Base-by-base conservation (phyloP, 2,888 invertebrate genomes). In the Hypsopygia costalis region DNA sequence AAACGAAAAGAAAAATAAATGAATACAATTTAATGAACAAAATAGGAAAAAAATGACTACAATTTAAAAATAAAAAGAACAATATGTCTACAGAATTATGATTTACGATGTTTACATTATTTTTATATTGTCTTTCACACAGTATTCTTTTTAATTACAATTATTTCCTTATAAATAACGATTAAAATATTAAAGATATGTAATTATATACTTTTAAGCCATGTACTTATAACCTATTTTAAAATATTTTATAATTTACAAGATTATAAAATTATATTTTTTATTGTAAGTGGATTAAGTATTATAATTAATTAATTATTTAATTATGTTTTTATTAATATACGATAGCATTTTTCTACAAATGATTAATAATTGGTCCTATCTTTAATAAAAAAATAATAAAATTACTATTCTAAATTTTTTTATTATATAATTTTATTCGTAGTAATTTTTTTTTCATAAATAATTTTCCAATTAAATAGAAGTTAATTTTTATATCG, bases 91-190 rank as follows among this genome's bases (percentile, higher is more conserved):
- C 30, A 25, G 39, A 42, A 41, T 35, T 27, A 34, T 40, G 43
- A 28, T 21, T 44, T 38, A 44, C 35, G 31, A 55, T 46, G 47
- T 47, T 58, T 61, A 16, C 4, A 4, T 16, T 16, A 16, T 3
- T 16, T n/a, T 49, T 51, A 63, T 81, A 81, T 79, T 81, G 80
- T 81, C 80, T 46, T 68, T 62, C 66, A 62, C 75, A 67, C 80
- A 81, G 76, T 58, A 56, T 58, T 56, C 54, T 54, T 44, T 51
- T 51, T 40, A 46, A 52, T 48, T 56, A 51, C 41, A 52, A 49
- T 46, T 51, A 45, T 25, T 53, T 47, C 3, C 2, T 16, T 16
- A 16, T 44, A 42, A 51, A 44, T 41, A 32, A 49, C 20, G 46
- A 52, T 51, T 11, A 44, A 46, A 35, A 49, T 47, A 45, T 29